A percentile compares a stretch with the other conserved stretches of the same genome.
Evolutionary conservation across 1,140 invertebrate species (phyloP).

Genomic region (Chlorops oryzae): DNA sequence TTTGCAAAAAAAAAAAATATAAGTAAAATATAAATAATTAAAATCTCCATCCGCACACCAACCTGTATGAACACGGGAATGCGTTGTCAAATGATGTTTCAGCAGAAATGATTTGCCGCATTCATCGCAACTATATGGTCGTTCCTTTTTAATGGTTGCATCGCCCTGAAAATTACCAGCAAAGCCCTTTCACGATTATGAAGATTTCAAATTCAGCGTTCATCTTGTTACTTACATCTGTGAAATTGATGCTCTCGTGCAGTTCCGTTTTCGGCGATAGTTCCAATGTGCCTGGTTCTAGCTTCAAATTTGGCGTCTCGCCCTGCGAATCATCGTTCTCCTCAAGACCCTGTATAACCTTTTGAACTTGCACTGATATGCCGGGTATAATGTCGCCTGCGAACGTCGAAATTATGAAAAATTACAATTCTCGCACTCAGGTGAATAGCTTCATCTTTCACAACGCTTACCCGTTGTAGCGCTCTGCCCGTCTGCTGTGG

Average conservation of each 20-base stretch:
- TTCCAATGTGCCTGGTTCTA: constrained; percentile 47
- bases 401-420: constrained; percentile 30
- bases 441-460: constrained; percentile 19
- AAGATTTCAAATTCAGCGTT: background rate
- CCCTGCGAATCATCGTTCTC: constrained; percentile 46
- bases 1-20: constrained; percentile 26
- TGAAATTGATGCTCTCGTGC: constrained; percentile 46
- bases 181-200: background rate
- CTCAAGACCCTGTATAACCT: constrained; percentile 48
- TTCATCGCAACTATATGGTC: constrained; percentile 72
- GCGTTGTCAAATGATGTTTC: constrained; percentile 75
- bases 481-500: constrained; percentile 38
- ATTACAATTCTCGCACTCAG: constrained; percentile 1
- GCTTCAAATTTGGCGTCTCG: constrained; percentile 44
- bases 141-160: constrained; percentile 55
- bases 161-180: constrained; percentile 28
- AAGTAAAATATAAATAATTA: constrained; percentile 3
- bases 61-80: constrained; percentile 70
- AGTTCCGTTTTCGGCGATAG: constrained; percentile 48
- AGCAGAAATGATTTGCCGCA: constrained; percentile 77
- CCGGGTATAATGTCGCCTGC: constrained; percentile 47
- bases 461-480: constrained; percentile 46
- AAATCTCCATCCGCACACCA: too few relatives aligned
- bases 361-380: constrained; percentile 48
- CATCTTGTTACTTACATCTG: constrained; percentile 33